A percentile compares a stretch with the other conserved stretches of the same genome.
Conservation (phyloP, 2,888 invertebrate species). For the Pyrochroa serraticornis region DNA sequence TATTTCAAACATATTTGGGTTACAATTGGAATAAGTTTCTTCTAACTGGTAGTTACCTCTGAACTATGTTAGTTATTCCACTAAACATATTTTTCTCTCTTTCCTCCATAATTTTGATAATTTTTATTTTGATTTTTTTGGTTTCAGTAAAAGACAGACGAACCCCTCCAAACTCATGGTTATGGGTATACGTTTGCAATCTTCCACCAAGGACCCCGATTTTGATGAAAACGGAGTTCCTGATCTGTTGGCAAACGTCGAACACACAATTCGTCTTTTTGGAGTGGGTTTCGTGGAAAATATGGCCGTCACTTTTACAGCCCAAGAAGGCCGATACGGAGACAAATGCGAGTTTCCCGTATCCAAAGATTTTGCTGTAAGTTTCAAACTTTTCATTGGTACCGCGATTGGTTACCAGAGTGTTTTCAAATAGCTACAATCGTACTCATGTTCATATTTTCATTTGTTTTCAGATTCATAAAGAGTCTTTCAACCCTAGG, state of each 20-base stretch:
- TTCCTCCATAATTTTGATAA: background rate
- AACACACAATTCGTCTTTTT: conserved; percentile 73
- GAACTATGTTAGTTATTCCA: too few species aligned
- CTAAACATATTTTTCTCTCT: too few species aligned
- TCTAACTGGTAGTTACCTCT: too few species aligned
- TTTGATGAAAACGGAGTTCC: conserved; percentile 68
- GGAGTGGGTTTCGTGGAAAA: conserved; percentile 71
- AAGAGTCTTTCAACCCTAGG: conserved; percentile 26
- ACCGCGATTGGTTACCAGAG: too few species aligned
- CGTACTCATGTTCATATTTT: background rate
- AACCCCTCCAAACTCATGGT: conserved; percentile 45
- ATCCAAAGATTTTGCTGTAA: too few species aligned
- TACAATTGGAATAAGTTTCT: too few species aligned
- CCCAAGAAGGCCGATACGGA: conserved; percentile 35
- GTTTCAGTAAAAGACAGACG: conserved; percentile 7
- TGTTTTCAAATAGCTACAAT: background rate
- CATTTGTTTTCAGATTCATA: conserved; percentile 8
- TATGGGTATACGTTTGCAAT: conserved; percentile 66
- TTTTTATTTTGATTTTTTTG: background rate
- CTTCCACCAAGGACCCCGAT: conserved; percentile 61
- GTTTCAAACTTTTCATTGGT: too few species aligned
- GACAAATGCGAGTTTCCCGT: too few species aligned
- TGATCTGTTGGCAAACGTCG: conserved; percentile 66
- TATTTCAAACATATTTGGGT: too few species aligned
- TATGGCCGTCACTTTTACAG: conserved; percentile 76